Conservation (phyloP, 2,888 invertebrate species). For the Megastigmus dorsalis region DNA sequence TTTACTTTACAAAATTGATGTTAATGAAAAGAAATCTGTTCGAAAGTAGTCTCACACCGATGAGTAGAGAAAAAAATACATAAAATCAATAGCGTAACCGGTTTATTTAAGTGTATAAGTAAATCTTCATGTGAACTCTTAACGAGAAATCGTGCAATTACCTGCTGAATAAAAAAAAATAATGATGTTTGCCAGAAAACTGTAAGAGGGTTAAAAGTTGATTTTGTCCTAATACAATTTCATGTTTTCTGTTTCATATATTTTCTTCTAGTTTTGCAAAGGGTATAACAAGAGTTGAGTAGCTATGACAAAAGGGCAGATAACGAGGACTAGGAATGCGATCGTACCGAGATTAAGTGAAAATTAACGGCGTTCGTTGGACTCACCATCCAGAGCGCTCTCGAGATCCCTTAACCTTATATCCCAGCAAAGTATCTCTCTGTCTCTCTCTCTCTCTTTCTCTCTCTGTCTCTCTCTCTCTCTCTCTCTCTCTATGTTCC, state of each 20-base stretch:
- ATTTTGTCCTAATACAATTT: too few relatives aligned
- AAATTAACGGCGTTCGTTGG: conserved; percentile 62
- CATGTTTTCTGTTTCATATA: too few relatives aligned
- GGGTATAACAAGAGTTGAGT: conserved; percentile 19
- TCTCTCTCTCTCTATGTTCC: conserved; percentile 34
- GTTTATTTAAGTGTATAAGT: too few relatives aligned
- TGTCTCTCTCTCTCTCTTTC: conserved; percentile 29
- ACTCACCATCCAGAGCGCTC: conserved; percentile 55
- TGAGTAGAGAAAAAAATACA: too few relatives aligned
- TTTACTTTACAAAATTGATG: too few relatives aligned
- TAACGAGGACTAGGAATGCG: conserved; percentile 45
- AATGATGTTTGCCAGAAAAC: background rate
- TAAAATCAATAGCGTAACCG: too few relatives aligned
- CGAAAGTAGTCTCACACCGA: too few relatives aligned
- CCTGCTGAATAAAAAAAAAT: conserved; percentile 11
- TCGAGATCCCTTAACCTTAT: conserved; percentile 58
- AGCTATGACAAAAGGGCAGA: conserved; percentile 30
- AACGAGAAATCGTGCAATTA: too few relatives aligned
- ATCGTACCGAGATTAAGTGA: conserved; percentile 60
- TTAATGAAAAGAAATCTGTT: too few relatives aligned
- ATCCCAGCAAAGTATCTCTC: conserved; percentile 56
- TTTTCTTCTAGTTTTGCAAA: background rate
- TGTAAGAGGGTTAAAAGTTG: conserved; percentile 25
- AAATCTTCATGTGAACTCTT: too few relatives aligned
- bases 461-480: conserved; percentile 53